phyloP scores from a whole-genome alignment of 2,113 vertebrate genomes.

The Odontophorus gujanensis region DNA sequence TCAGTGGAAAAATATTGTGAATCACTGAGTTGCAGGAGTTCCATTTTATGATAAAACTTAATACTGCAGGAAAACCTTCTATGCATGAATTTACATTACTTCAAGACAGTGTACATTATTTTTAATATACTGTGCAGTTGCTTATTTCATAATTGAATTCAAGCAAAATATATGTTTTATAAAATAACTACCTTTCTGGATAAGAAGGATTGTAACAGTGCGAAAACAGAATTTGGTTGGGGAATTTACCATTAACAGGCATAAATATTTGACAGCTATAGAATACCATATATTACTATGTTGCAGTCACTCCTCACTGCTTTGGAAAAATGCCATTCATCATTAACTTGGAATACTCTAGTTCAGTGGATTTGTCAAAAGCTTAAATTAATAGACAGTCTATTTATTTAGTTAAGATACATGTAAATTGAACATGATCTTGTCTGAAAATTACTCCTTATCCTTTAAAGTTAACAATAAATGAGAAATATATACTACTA shows the following conservation, averaged over 20 bases:
- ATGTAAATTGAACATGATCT: neutral
- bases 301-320: constrained; percentile 39
- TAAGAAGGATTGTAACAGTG: constrained; percentile 1
- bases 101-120: neutral
- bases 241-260: neutral
- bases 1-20: neutral
- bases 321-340: constrained; percentile 44
- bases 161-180: neutral
- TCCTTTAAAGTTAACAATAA: neutral
- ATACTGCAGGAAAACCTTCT: neutral
- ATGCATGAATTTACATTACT: constrained; percentile 13
- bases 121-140: neutral
- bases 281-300: neutral
- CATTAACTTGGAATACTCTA: constrained; percentile 33
- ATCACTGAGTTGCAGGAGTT: constrained; percentile 1
- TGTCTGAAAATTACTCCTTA: neutral
- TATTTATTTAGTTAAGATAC: constrained; percentile 60
- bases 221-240: neutral
- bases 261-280: neutral
- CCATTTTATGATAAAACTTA: constrained; percentile 17
- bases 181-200: neutral
- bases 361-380: constrained; percentile 40
- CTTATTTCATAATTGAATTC: neutral
- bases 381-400: constrained; percentile 50
- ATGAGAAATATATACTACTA: neutral